Conservation (phyloP, 2,113 vertebrate species). For the Alexandromys fortis region DNA sequence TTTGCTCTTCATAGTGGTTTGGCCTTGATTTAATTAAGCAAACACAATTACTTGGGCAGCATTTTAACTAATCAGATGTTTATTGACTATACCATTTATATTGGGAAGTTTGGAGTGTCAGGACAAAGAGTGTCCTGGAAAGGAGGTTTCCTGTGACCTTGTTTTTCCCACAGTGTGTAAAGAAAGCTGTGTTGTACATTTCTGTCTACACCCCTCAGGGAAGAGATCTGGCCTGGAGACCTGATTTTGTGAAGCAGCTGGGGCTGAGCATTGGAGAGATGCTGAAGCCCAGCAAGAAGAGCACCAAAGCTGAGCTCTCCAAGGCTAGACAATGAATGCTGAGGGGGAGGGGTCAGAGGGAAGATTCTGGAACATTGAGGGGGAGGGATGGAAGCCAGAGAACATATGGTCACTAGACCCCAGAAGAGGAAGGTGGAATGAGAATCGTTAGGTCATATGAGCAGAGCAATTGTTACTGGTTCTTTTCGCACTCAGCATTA, state of each 20-base stretch:
- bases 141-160: neutral
- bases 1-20: slow-evolving; percentile 2
- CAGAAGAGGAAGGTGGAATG: neutral
- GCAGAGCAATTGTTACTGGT: neutral
- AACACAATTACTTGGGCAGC: neutral
- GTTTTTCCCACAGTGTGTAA: neutral
- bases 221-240: neutral
- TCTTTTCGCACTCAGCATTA: neutral
- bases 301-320: neutral
- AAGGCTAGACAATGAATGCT: neutral
- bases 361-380: neutral
- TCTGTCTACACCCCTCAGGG: neutral
- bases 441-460: neutral
- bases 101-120: neutral
- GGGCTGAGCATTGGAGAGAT: neutral
- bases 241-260: neutral
- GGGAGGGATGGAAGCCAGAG: neutral
- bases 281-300: neutral
- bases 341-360: neutral
- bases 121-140: neutral
- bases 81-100: slow-evolving; percentile 40
- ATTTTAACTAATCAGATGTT: slow-evolving; percentile 52
- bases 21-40: slow-evolving; percentile 32
- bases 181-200: neutral
- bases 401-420: no score